Evolutionary conservation across 2,888 invertebrate species (phyloP).

Genomic region (Drosophila subsilvestris): DNA sequence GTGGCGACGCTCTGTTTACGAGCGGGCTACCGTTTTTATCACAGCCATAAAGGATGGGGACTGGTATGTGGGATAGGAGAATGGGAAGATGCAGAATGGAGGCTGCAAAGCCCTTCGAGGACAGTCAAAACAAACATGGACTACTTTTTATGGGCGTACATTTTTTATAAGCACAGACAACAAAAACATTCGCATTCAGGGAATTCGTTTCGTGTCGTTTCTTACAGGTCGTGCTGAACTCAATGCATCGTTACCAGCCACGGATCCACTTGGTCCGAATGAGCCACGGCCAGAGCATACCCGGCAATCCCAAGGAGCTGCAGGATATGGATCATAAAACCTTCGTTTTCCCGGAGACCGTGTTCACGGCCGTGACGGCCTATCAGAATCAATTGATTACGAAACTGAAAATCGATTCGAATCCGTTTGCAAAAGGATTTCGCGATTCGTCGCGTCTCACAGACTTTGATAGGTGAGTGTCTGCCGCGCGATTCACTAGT

Average conservation of each 20-base stretch:
- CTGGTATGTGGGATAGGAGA: background rate
- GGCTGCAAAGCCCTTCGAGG: conserved; percentile 16
- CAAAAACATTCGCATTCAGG: conserved; percentile 27
- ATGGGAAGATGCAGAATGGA: background rate
- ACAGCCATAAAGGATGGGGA: conserved; percentile 63
- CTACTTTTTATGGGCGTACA: conserved; percentile 71
- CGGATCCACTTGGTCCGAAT: conserved; percentile 97
- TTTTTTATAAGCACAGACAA: conserved; percentile 62
- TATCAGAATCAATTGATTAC: conserved; percentile 99
- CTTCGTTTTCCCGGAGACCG: conserved; percentile 98
- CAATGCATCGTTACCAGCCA: conserved; percentile 99
- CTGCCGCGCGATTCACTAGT: conserved; percentile 17
- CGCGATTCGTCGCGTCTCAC: conserved; percentile 97
- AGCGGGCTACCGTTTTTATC: conserved; percentile 72
- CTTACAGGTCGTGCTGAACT: conserved; percentile 97
- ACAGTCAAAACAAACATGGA: conserved; percentile 73
- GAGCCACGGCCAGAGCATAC: conserved; percentile 91
- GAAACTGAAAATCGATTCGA: conserved; percentile 99
- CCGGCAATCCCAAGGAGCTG: conserved; percentile 90
- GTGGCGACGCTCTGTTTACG: conserved; percentile 72
- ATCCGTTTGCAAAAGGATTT: conserved; percentile 99
- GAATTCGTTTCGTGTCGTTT: conserved; percentile 2
- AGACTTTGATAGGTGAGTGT: conserved; percentile 92
- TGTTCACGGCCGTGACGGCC: conserved; percentile 99
- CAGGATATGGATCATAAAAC: conserved; percentile 97